These are phyloP conservation scores for Prionchulus punctatus DNA, from an alignment of 2,888 invertebrate genomes.

Conservation along the genomic window DNA sequence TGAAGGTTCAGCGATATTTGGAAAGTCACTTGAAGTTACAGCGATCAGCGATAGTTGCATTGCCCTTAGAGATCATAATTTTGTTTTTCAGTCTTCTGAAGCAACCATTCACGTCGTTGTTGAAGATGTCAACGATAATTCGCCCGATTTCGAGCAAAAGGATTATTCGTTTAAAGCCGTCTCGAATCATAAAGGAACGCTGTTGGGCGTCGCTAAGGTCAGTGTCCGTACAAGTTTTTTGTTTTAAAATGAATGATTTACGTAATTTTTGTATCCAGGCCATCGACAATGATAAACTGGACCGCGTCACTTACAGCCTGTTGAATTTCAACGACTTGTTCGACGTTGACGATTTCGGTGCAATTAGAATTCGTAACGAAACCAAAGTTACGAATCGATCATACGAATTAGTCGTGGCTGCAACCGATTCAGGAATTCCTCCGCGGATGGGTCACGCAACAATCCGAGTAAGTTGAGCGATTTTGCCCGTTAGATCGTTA, in stretches of 20 bases:
- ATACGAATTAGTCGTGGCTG: neutral
- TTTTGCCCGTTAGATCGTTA: neutral
- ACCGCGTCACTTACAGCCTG: neutral
- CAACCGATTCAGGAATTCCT: constrained; percentile 2
- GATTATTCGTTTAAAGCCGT: too few species aligned
- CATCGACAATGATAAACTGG: neutral
- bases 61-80: too few species aligned
- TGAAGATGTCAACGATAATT: constrained; percentile 1
- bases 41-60: too few species aligned
- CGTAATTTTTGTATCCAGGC: neutral
- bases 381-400: neutral
- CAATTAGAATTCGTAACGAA: neutral
- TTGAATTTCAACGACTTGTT: constrained; percentile 4
- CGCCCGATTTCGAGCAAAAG: neutral
- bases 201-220: too few species aligned
- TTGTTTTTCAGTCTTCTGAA: too few species aligned
- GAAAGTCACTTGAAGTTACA: too few species aligned
- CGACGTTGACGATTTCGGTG: neutral
- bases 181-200: too few species aligned
- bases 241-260: too few species aligned
- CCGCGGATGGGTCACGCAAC: neutral
- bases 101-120: neutral
- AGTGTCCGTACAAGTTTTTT: too few species aligned
- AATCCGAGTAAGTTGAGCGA: neutral
- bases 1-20: too few species aligned